Base-by-base conservation (phyloP, 1,140 invertebrate species). In the Dendrolimus kikuchii region DNA sequence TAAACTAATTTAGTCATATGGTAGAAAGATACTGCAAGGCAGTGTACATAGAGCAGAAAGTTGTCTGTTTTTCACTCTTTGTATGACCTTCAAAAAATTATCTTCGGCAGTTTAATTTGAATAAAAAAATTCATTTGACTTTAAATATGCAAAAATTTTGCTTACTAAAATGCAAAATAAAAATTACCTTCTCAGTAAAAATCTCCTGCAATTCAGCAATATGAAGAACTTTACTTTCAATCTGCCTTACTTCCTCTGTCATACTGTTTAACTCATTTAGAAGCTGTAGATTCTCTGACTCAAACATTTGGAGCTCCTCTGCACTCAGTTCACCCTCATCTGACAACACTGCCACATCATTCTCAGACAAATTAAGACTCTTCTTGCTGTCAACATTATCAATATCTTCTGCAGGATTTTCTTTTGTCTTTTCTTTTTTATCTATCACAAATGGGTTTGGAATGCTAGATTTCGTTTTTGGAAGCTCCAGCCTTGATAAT, bases 191-290 rank as follows among this genome's bases (percentile, higher is more conserved):
- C 83, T 99, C 97, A 5, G 97, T 95, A 69, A 99, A 98, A 58
- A 97, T 92, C 82, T 99, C 94, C 80, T 99, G 98, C n/a, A 99
- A 88, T 78, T 96, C 94, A 49, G 97, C 95, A 61, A 99, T 98
- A 76, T 99, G 95, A 4, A 98, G 92, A 2, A 99, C 96, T 90
- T 98, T 97, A 62, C 92, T 95, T 80, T 98, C 93, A 62, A 96
- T 95, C 74, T 94, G 95, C 73, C 92, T 93, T 0, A 98, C 94
- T 81, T 95, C 92, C 65, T 93, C 93, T 3, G 89, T 90, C 64
- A 91, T 87, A 59, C 91, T 95, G 79, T 95, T 97, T 36, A 99
- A 85, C 70, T 99, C 95, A 78, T 97, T 94, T 53, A 92, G 92
- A 0, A 97, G 77, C 56, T 93, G 92, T 40, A 92, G 88, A 84